phyloP scores from a whole-genome alignment of 2,888 invertebrate genomes.

The Beris morrisii region DNA sequence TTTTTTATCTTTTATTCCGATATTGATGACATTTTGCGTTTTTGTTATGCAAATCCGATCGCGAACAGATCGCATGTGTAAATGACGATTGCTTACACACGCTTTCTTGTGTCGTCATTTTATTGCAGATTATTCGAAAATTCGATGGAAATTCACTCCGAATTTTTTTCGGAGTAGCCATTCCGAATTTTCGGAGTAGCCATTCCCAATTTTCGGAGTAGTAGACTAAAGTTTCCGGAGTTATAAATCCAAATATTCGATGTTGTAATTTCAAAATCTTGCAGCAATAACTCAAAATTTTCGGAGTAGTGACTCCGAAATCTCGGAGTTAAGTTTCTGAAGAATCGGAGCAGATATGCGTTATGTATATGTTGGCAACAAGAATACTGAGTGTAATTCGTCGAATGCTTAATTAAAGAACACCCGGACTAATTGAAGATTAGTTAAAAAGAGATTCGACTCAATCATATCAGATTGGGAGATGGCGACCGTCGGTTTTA shows the following conservation, averaged over 20 bases:
- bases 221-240: neutral
- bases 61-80: neutral
- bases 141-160: neutral
- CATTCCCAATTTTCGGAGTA: neutral
- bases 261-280: too few species aligned
- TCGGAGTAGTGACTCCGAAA: too few species aligned
- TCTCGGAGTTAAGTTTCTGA: too few species aligned
- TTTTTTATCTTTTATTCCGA: conserved; percentile 10
- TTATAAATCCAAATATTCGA: too few species aligned
- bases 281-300: too few species aligned
- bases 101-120: neutral
- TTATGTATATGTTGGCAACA: too few species aligned
- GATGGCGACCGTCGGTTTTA: conserved; percentile 17
- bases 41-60: conserved; percentile 25
- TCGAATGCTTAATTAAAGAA: conserved; percentile 36
- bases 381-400: too few species aligned
- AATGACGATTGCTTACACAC: neutral
- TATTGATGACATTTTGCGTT: conserved; percentile 21
- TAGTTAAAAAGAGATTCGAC: conserved; percentile 38
- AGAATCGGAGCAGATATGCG: too few species aligned
- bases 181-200: neutral
- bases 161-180: neutral
- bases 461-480: conserved; percentile 29
- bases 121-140: neutral
- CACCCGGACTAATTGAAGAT: conserved; percentile 38